Evolutionary conservation across 2,888 invertebrate genomes (phyloP).

Genomic region (Drosophila mercatorum): DNA sequence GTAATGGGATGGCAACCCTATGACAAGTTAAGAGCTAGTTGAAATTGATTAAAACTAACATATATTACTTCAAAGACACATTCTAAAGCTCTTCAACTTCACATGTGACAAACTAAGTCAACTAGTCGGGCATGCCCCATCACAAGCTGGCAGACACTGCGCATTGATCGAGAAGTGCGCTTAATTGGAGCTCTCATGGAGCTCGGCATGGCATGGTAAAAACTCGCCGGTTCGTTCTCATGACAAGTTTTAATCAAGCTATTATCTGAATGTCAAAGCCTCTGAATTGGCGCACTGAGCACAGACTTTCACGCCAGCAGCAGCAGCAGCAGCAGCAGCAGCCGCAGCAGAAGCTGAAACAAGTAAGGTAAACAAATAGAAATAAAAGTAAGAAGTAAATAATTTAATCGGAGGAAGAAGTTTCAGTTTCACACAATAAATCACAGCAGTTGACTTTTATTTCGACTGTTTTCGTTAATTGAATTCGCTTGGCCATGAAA

Average conservation of each 20-base stretch:
- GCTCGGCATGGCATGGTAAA: slow-evolving; percentile 18
- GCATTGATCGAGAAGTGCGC: slow-evolving; percentile 44
- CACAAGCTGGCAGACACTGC: slow-evolving; percentile 10
- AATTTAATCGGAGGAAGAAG: slow-evolving; percentile 31
- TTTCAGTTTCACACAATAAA: slow-evolving; percentile 79
- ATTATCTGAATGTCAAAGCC: slow-evolving; percentile 73
- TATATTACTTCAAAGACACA: too few species aligned
- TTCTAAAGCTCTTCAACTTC: background rate
- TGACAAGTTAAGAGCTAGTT: too few species aligned
- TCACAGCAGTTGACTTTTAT: slow-evolving; percentile 64
- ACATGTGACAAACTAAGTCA: background rate
- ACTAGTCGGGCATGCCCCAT: background rate
- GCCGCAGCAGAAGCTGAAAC: background rate
- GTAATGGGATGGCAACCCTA: too few species aligned
- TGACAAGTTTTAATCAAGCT: slow-evolving; percentile 79
- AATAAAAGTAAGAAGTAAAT: slow-evolving; percentile 1
- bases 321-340: background rate
- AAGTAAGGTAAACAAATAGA: slow-evolving; percentile 19
- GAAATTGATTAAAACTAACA: too few species aligned
- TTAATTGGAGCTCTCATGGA: slow-evolving; percentile 63
- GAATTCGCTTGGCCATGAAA: slow-evolving; percentile 66
- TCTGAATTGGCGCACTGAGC: slow-evolving; percentile 28
- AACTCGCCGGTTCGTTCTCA: slow-evolving; percentile 57
- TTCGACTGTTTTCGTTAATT: slow-evolving; percentile 52
- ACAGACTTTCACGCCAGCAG: slow-evolving; percentile 65